A percentile compares a stretch with the other conserved stretches of the same genome.
These are phyloP conservation scores for Zonitis immaculata DNA, from an alignment of 2,888 invertebrate genomes.

Conservation along the genomic window DNA sequence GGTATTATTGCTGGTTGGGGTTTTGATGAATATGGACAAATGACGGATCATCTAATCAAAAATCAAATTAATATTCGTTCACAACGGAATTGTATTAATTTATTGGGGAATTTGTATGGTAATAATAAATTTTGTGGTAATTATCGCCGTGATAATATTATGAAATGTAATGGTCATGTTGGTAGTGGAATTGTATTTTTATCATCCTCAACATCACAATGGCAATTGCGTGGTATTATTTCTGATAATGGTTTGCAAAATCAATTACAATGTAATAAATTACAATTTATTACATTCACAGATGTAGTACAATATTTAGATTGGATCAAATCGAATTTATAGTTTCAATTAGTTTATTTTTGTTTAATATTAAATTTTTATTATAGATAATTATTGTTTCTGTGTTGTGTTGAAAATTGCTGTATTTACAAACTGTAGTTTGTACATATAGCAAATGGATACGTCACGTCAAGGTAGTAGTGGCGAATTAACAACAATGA, in stretches of 20 bases:
- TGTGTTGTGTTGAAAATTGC: too few species aligned
- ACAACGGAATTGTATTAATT: conserved; percentile 57
- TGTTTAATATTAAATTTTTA: too few species aligned
- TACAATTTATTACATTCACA: conserved; percentile 11
- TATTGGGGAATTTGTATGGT: conserved; percentile 58
- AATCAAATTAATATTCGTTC: conserved; percentile 50
- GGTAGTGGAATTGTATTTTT: background rate
- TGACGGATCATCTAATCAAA: conserved; percentile 55
- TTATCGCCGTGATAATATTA: conserved; percentile 44
- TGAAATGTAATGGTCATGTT: background rate
- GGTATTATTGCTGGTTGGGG: conserved; percentile 48
- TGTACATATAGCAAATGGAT: too few species aligned
- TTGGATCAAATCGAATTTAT: conserved; percentile 7
- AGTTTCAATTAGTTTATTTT: too few species aligned
- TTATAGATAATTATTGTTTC: too few species aligned
- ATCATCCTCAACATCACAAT: conserved; percentile 8
- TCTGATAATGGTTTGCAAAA: conserved; percentile 56
- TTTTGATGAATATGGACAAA: conserved; percentile 55
- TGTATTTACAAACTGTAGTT: too few species aligned
- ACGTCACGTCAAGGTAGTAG: too few species aligned
- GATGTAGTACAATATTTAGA: conserved; percentile 14
- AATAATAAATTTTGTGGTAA: conserved; percentile 53
- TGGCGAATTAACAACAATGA: too few species aligned
- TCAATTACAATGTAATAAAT: conserved; percentile 49
- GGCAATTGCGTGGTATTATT: conserved; percentile 51